These are phyloP conservation scores for Numenius phaeopus DNA, from an alignment of 2,797 vertebrate genomes.

Conservation along the genomic window DNA sequence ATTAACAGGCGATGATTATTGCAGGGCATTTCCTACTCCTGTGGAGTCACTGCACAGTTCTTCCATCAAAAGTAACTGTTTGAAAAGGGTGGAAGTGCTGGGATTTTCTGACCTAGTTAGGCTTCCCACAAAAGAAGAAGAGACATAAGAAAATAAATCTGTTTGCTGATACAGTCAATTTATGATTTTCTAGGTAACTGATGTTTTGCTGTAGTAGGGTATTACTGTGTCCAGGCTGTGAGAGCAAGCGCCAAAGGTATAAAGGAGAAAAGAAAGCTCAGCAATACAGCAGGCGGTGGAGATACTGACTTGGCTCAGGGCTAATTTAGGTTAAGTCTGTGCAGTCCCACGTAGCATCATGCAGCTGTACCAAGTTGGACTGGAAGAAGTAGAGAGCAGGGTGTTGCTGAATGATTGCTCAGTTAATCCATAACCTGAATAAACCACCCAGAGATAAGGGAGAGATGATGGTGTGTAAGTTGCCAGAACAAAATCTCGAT, in stretches of 20 bases:
- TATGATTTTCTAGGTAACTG: background rate
- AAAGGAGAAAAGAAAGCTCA: background rate
- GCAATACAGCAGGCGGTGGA: background rate
- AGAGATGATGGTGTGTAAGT: background rate
- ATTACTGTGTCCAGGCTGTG: background rate
- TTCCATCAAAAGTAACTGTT: background rate
- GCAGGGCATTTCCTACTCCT: background rate
- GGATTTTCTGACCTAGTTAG: background rate
- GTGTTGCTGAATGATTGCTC: background rate
- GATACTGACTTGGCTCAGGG: no score
- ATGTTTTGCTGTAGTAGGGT: background rate
- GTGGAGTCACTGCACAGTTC: background rate
- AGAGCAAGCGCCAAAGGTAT: background rate
- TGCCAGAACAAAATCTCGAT: background rate
- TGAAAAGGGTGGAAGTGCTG: background rate
- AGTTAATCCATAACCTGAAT: slow-evolving; percentile 1
- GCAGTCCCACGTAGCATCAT: background rate
- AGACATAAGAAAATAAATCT: background rate
- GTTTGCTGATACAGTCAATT: background rate
- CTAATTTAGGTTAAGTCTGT: background rate
- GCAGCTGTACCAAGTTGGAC: background rate
- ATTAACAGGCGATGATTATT: background rate
- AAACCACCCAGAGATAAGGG: background rate
- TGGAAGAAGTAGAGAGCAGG: background rate
- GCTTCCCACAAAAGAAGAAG: background rate